Evolutionary conservation across 2,888 invertebrate genomes (phyloP), one percentile per base, ranked within the genome.

Genomic region (Timandra comae): DNA sequence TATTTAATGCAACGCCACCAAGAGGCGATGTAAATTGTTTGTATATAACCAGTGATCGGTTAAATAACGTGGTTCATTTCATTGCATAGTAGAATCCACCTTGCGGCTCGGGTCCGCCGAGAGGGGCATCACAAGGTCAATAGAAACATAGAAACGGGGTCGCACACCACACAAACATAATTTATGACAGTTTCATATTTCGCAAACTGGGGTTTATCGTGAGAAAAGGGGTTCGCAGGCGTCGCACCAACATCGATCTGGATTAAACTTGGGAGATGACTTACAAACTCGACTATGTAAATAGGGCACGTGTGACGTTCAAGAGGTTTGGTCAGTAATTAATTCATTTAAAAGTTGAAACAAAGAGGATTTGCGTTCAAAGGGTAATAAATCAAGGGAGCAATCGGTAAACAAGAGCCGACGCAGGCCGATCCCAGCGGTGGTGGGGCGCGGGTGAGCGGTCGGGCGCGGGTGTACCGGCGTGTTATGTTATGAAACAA

Each of bases 91-190:
- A 45, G 42, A 61, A 60, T 56, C 59, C 65, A 70, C 65, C 64
- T 67, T 63, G 57, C 61, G 51, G 59, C 66, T 62, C 56, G 60
- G 52, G 53, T 58, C 52, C 57, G 55, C n/a, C n/a, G n/a, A n/a
- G n/a, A n/a, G 56, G 59, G 65, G 54, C 57, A 48, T 45, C 41
- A 45, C 63, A 68, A 73, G 72, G 70, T 65, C 71, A 63, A 59
- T 56, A 49, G 38, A 57, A 64, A 60, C 52, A 55, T 50, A 27
- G 42, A 41, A 43, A 42, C 43, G 31, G 46, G 45, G 46, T 45
- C 48, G 47, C 45, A 47, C 43, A 45, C 52, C 53, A 55, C 53
- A 49, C 47, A 47, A 51, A 57, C 55, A 58, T 54, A 55, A 67
- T 64, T 65, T 59, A 65, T 60, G 53, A 52, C 44, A 49, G 49